These are phyloP conservation scores for Hyla sarda DNA, from an alignment of 2,113 vertebrate genomes.

Conservation along the genomic window DNA sequence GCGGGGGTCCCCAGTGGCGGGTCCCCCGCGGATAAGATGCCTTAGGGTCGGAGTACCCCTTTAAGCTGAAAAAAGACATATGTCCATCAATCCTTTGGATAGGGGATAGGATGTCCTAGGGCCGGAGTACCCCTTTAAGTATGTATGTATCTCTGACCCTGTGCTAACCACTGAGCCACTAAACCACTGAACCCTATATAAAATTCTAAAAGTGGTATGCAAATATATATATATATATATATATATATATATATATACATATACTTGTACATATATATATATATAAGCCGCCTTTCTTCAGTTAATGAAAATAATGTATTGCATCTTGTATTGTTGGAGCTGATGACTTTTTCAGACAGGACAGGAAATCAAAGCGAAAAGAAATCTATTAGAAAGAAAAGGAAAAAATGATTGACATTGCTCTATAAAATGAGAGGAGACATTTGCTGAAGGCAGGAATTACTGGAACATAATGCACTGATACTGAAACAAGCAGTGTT, in stretches of 20 bases:
- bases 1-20: no score
- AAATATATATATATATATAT: no score
- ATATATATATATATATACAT: no score
- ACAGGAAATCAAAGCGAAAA: slow-evolving; percentile 34
- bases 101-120: no score
- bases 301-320: neutral
- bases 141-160: neutral
- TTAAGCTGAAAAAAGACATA: no score
- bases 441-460: slow-evolving; percentile 39
- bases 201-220: no score
- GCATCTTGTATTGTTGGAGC: neutral
- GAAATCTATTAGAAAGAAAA: slow-evolving; percentile 24
- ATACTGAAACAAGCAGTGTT: slow-evolving; percentile 43
- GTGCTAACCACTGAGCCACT: neutral
- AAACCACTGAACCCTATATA: neutral
- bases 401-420: slow-evolving; percentile 32
- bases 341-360: slow-evolving; percentile 25
- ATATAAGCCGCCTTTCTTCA: neutral
- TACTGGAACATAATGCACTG: slow-evolving; percentile 43
- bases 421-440: slow-evolving; percentile 35
- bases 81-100: no score
- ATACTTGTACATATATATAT: neutral
- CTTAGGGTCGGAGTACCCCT: no score
- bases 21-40: no score
- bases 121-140: no score